A percentile compares a stretch with the other conserved stretches of the same genome.
Evolutionary conservation across 2,113 vertebrate species (phyloP).

Genomic region (Panurus biarmicus): DNA sequence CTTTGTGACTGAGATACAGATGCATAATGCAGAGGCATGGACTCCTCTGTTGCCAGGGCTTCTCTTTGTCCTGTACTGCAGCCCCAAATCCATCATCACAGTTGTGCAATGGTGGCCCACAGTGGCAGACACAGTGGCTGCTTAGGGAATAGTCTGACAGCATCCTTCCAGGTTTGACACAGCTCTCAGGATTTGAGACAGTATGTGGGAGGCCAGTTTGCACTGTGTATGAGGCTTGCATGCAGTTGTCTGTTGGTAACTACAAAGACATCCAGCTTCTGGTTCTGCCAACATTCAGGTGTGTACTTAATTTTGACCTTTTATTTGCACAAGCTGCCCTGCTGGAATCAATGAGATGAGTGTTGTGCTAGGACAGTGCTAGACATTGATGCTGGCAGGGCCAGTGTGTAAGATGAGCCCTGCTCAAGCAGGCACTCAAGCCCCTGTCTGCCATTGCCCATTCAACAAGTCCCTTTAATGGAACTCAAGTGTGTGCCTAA

Average conservation of each 20-base stretch:
- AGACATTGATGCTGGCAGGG: not conserved
- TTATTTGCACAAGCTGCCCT: not conserved
- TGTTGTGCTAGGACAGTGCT: rapidly evolving
- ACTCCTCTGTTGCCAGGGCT: not conserved
- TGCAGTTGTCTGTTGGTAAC: not conserved
- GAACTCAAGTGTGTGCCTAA: not conserved
- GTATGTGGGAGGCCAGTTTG: not conserved
- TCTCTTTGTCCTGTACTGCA: not conserved
- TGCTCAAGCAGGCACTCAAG: not conserved
- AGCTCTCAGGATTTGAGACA: not conserved
- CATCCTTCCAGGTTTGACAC: not conserved
- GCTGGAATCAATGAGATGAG: not conserved
- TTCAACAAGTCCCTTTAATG: not conserved
- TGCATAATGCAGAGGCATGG: not conserved
- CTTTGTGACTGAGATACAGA: not conserved
- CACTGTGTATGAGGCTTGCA: not conserved
- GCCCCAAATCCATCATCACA: rapidly evolving
- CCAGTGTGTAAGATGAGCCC: not conserved
- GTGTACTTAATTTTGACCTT: not conserved
- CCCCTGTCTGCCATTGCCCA: not conserved
- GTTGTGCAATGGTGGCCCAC: not conserved
- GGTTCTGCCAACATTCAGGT: not conserved
- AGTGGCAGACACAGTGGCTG: not conserved
- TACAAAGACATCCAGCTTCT: not conserved
- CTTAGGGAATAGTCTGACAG: not conserved